A percentile compares a stretch with the other conserved stretches of the same genome.
These are phyloP conservation scores for Agelastica alni DNA, from an alignment of 2,888 invertebrate genomes.

Conservation along the genomic window DNA sequence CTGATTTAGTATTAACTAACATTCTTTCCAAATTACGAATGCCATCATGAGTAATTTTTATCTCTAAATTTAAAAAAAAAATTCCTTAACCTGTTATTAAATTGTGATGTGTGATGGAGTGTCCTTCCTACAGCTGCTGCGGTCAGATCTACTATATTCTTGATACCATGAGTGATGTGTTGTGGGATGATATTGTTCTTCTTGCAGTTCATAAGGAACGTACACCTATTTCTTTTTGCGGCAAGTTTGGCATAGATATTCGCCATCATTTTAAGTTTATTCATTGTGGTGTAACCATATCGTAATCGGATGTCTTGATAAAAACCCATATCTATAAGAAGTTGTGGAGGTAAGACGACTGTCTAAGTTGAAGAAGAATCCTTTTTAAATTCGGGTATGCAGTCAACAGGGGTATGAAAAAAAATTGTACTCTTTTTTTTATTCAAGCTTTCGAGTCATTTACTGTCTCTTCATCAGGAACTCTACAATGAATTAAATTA, in stretches of 20 bases:
- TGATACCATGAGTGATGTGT: conserved; percentile 8
- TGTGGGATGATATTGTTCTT: background rate
- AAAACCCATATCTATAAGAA: too few species aligned
- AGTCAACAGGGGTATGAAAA: too few species aligned
- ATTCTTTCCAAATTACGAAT: conserved; percentile 7
- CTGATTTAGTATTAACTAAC: conserved; percentile 1
- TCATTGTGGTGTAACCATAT: too few species aligned
- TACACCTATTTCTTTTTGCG: background rate
- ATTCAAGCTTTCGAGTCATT: too few species aligned
- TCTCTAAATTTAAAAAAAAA: conserved; percentile 4
- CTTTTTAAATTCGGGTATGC: too few species aligned
- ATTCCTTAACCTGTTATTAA: conserved; percentile 10
- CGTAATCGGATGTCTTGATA: too few species aligned
- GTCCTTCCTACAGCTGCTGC: conserved; percentile 5
- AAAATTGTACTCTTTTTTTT: too few species aligned
- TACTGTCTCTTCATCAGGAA: too few species aligned
- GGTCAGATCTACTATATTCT: conserved; percentile 5
- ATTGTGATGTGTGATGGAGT: background rate
- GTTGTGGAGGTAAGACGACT: too few species aligned
- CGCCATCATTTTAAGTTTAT: too few species aligned
- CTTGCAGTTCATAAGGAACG: background rate
- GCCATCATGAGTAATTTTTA: conserved; percentile 7
- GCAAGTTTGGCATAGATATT: conserved; percentile 3
- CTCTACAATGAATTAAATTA: too few species aligned
- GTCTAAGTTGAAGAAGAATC: too few species aligned